Conservation (phyloP, 1,140 invertebrate species). For the Fopius arisanus region DNA sequence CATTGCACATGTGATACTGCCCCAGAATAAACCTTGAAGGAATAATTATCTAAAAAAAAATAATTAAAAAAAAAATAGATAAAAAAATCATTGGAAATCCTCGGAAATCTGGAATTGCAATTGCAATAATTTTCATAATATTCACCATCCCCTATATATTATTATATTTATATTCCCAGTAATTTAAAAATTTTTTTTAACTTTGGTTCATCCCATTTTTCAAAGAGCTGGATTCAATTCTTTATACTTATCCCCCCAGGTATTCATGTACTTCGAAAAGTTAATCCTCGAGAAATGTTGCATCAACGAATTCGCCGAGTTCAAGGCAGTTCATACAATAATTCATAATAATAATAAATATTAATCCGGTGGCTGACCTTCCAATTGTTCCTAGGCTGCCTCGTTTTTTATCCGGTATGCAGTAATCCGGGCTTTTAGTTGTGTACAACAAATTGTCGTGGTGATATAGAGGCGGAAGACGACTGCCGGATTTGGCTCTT, state of each 20-base stretch:
- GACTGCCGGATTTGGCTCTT: conserved; percentile 54
- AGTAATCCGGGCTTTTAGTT: conserved; percentile 74
- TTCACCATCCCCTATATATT: not conserved
- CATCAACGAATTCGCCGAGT: conserved; percentile 22
- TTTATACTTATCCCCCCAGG: conserved; percentile 23
- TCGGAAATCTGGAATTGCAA: too few relatives aligned
- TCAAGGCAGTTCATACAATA: conserved; percentile 1
- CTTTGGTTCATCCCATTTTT: not conserved
- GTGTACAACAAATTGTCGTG: conserved; percentile 72
- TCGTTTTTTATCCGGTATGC: conserved; percentile 68
- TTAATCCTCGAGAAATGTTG: conserved; percentile 14
- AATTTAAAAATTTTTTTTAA: not conserved
- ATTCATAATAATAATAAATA: conserved; percentile 17
- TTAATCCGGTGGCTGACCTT: conserved; percentile 59
- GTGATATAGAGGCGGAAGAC: conserved; percentile 57
- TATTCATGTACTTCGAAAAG: not conserved
- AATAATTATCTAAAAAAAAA: too few relatives aligned
- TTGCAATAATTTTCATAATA: not conserved
- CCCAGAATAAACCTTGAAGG: too few relatives aligned
- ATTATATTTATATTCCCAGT: not conserved
- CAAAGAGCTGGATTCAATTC: conserved; percentile 12
- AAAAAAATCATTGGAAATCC: too few relatives aligned
- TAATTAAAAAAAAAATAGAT: too few relatives aligned
- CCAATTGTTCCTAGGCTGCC: conserved; percentile 73
- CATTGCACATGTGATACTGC: not conserved